These are phyloP conservation scores for Fabriciana adippe DNA, from an alignment of 2,888 invertebrate genomes.

Conservation along the genomic window DNA sequence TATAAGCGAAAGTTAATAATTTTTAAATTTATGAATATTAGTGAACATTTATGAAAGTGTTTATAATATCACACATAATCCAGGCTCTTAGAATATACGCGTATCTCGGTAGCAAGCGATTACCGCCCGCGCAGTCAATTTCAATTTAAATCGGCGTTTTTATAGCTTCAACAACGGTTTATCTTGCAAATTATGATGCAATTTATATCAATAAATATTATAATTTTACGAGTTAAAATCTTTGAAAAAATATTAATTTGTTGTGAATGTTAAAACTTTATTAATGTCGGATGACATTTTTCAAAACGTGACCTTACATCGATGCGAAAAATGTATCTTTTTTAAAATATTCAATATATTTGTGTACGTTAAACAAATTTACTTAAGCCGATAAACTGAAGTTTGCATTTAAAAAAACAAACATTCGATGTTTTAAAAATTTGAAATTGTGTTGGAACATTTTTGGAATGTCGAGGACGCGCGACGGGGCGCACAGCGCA, in stretches of 20 bases:
- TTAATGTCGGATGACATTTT: conserved; percentile 6
- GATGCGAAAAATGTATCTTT: no score
- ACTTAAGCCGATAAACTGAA: conserved; percentile 25
- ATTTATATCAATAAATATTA: conserved; percentile 24
- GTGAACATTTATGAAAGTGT: no score
- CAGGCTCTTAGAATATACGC: conserved; percentile 51
- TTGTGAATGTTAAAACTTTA: neutral
- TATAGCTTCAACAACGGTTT: conserved; percentile 11
- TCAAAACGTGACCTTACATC: neutral
- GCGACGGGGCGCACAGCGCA: conserved; percentile 63
- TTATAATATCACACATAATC: no score
- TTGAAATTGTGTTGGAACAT: conserved; percentile 47
- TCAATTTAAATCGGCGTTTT: conserved; percentile 45
- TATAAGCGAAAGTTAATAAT: no score
- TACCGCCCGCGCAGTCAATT: conserved; percentile 45
- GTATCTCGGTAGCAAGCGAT: conserved; percentile 59
- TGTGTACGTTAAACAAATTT: neutral
- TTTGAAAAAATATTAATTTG: conserved; percentile 9
- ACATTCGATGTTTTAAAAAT: conserved; percentile 33
- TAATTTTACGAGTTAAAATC: conserved; percentile 16
- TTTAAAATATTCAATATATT: neutral
- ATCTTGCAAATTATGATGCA: conserved; percentile 17
- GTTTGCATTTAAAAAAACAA: conserved; percentile 43
- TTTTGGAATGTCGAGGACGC: conserved; percentile 61
- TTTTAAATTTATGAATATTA: no score